Percentiles rank a stretch among this genome's conserved stretches.
Conservation (phyloP, 1,140 invertebrate species). For the Drosophila ercepeae region DNA sequence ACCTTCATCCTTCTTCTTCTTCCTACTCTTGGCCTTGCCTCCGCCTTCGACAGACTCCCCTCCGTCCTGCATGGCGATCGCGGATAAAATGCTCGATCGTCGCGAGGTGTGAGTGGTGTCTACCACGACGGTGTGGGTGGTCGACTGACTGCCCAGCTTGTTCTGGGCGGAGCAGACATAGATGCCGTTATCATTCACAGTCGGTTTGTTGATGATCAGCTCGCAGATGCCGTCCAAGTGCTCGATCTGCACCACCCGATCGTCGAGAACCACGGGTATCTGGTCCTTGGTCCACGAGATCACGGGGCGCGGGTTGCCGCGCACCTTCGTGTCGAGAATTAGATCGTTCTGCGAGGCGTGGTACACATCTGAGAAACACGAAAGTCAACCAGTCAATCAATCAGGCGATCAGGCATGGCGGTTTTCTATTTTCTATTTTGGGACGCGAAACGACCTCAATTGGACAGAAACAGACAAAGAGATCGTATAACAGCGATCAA, state of each 20-base stretch:
- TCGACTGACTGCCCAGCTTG: conserved; percentile 78
- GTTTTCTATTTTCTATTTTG: conserved; percentile 55
- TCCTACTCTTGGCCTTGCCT: conserved; percentile 55
- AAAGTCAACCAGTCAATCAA: conserved; percentile 70
- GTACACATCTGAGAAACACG: conserved; percentile 86
- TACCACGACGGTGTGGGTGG: conserved; percentile 79
- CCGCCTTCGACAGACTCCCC: conserved; percentile 40
- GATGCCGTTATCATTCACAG: conserved; percentile 86
- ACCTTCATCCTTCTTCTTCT: conserved; percentile 59
- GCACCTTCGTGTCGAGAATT: conserved; percentile 90
- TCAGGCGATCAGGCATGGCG: conserved; percentile 7
- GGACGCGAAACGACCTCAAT: conserved; percentile 67
- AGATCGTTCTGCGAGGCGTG: conserved; percentile 89
- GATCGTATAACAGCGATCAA: conserved; percentile 52
- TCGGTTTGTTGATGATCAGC: conserved; percentile 88
- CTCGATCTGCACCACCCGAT: conserved; percentile 88
- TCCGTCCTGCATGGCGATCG: conserved; percentile 55
- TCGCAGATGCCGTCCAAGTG: conserved; percentile 90
- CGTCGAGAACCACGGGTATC: conserved; percentile 85
- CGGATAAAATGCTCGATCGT: conserved; percentile 66
- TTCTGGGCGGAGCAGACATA: conserved; percentile 91
- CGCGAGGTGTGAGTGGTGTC: conserved; percentile 68
- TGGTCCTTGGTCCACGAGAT: conserved; percentile 92
- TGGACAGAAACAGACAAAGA: conserved; percentile 18
- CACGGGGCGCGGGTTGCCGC: conserved; percentile 89